Evolutionary conservation across 2,888 invertebrate species (phyloP).

Genomic region (Petrophora chlorosata): DNA sequence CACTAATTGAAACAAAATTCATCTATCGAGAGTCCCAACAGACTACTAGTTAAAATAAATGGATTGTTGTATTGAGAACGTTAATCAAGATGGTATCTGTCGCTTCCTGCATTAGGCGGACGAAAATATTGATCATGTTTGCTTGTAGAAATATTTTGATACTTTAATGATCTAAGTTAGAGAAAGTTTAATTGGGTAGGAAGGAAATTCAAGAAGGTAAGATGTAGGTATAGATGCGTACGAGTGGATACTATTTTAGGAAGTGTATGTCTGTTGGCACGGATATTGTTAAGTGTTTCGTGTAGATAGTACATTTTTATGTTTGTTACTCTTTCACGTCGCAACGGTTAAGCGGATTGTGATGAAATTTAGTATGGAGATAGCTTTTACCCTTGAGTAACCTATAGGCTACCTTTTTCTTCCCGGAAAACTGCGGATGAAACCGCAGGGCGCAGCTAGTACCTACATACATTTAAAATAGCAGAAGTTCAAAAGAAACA

Average conservation of each 20-base stretch:
- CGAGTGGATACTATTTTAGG: too few species aligned
- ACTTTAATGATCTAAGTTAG: conserved; percentile 27
- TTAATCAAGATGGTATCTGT: conserved; percentile 57
- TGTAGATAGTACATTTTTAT: too few species aligned
- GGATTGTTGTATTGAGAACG: conserved; percentile 51
- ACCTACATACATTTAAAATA: too few species aligned
- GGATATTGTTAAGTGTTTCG: conserved; percentile 16
- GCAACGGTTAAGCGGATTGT: too few species aligned
- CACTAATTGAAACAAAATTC: conserved; percentile 60
- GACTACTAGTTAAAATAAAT: conserved; percentile 43
- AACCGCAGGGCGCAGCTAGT: too few species aligned
- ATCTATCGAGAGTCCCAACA: conserved; percentile 45
- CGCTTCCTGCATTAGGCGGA: conserved; percentile 46
- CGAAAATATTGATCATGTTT: conserved; percentile 26
- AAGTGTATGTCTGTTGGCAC: conserved; percentile 13
- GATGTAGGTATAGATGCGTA: too few species aligned
- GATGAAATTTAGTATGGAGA: too few species aligned
- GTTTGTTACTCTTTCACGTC: too few species aligned
- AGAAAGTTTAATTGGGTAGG: conserved; percentile 27
- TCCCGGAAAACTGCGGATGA: too few species aligned
- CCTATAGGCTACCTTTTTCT: too few species aligned
- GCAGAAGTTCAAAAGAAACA: too few species aligned
- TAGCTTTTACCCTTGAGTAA: too few species aligned
- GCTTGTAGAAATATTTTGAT: conserved; percentile 26
- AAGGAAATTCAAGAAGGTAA: conserved; percentile 14